Evolutionary conservation across 2,888 invertebrate genomes (phyloP), one percentile per base, ranked within the genome.

Genomic region (Xestoiulus laeticollis): DNA sequence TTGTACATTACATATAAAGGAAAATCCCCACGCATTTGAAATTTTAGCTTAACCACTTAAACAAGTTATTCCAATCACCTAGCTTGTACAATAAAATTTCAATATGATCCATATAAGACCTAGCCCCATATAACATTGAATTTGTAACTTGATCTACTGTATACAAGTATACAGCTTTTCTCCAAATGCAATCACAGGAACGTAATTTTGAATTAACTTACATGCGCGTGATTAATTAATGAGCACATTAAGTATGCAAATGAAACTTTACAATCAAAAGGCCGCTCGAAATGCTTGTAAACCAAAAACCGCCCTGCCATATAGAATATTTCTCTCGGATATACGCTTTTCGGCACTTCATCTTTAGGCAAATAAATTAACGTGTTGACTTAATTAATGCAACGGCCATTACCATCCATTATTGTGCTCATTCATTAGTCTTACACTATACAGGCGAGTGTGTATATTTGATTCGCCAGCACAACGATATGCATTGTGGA

Each of bases 341-440:
- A n/a, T 48, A n/a, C 6, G n/a, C 53, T n/a, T 6, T n/a, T 59
- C 53, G 19, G 53, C 53, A 59, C 53, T 59, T 59, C n/a, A n/a
- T 59, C 53, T 59, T 59, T 59, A n/a, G 19, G 53, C 53, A 59
- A 59, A 59, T n/a, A 59, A 59, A 59, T 59, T 59, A 59, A 59
- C n/a, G 53, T 59, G 53, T 59, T 59, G 53, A 59, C 53, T 59
- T 59, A 59, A 59, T 59, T 59, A 59, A 59, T 59, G 53, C 53
- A 59, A 59, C 53, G 53, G 53, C 53, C 53, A 59, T 59, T 59
- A 59, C 53, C 53, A 59, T 59, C 53, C 53, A 59, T 59, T 59
- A 59, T 59, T 16, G 53, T n/a, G 53, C n/a, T n/a, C 53, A n/a
- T n/a, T 59, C 53, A 59, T 59, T 59, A 59, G 53, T 59, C 53